Evolutionary conservation across 2,113 vertebrate species (phyloP).

Genomic region (Psammodynastes pulverulentus): DNA sequence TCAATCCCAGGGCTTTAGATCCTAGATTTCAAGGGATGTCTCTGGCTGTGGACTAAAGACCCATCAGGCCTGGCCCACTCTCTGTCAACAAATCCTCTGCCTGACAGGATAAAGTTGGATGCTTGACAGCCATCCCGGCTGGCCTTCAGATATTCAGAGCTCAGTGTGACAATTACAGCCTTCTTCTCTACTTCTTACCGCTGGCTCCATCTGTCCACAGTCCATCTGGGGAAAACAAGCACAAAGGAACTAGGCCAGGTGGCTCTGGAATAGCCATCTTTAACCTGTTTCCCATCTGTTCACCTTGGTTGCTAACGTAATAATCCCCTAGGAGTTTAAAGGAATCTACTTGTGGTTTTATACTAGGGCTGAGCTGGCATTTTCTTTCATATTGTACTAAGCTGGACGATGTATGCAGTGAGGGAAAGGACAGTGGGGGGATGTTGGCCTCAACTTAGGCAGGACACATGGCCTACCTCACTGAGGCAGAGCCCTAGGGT

Average conservation of each 20-base stretch:
- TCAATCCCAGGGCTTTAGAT: constrained; percentile 22
- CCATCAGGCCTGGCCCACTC: not conserved
- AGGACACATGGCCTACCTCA: not conserved
- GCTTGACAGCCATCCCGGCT: constrained; percentile 25
- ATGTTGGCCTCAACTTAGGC: not conserved
- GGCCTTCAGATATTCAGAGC: constrained; percentile 47
- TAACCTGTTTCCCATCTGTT: not conserved
- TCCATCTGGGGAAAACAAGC: not conserved
- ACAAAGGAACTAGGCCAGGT: constrained; percentile 9
- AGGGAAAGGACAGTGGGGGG: not conserved
- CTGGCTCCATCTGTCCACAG: constrained; percentile 19
- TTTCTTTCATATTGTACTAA: constrained; percentile 40
- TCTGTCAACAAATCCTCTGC: constrained; percentile 16
- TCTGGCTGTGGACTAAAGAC: not conserved
- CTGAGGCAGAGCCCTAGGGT: not conserved
- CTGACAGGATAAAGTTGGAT: constrained; percentile 16
- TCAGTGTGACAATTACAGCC: not conserved
- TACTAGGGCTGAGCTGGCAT: not conserved
- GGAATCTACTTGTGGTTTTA: not conserved
- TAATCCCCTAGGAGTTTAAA: constrained; percentile 1
- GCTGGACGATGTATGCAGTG: constrained; percentile 20
- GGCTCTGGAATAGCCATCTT: not conserved
- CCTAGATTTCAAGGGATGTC: not conserved
- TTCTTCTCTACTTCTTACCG: constrained; percentile 4
- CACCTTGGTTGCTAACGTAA: not conserved